Base-by-base conservation (phyloP, 2,113 vertebrate genomes). In the Capricornis sumatraensis region DNA sequence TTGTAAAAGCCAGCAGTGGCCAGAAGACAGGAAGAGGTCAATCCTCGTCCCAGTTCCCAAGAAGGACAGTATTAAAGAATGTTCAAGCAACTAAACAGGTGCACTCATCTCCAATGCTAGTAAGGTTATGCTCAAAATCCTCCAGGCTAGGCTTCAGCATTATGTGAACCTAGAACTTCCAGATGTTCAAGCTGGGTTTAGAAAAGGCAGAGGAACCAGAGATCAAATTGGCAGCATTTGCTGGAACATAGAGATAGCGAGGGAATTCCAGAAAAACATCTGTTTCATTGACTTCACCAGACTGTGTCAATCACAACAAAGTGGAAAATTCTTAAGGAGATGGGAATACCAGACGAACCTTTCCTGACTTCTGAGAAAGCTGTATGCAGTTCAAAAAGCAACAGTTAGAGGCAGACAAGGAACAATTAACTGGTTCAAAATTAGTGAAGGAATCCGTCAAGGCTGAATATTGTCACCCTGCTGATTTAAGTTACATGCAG, bases 41-140 rank as follows among this genome's bases (percentile, higher is more conserved):
- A n/a, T n/a, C 30, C 15, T n/a, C 0, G 0, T n/a, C 62, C 30
- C 30, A 64, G 0, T 64, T n/a, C 30, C 62, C 30, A 64, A n/a
- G 62, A 64, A n/a, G 62, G 5, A 0, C 60, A 62, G 28, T 64
- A 64, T 4, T 33, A 33, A 36, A 71, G n/a, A 33, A 11, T 71
- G n/a, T 17, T 36, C 64, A 71, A 10, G 7, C 30, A 6, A 33
- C 60, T 17, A 30, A 33, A n/a, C 62, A 64, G 30, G 7, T n/a
- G 15, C 0, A 0, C 15, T 64, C 15, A 17, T n/a, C 62, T 64
- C 15, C 62, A 33, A 2, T n/a, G 15, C 15, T 64, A 17, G 15
- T 64, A n/a, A 33, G 62, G 0, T 64, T 64, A n/a, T 64, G 62
- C 62, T 64, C 30, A n/a, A n/a, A 64, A 64, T 64, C 62, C 15